Evolutionary conservation across 92 coral and sea anemone species (phyloP), one percentile per base, ranked within the genome.

Genomic region (Palythoa grandis): DNA sequence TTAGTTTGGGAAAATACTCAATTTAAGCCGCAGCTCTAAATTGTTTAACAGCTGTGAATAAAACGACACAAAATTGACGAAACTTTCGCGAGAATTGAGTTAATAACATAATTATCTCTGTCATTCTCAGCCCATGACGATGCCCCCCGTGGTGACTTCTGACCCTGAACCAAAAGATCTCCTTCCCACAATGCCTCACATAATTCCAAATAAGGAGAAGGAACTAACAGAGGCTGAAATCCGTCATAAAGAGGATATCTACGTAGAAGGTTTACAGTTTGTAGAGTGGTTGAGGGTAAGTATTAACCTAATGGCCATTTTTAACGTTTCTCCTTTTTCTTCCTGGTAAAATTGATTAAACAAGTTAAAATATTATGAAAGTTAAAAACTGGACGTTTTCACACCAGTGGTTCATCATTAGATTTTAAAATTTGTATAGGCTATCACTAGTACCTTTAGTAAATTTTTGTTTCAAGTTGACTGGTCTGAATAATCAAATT

Each of bases 231-330:
- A 80, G 23, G 85, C 61, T 3, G 74, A 66, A 7, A 12, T 5
- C 40, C 58, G 61, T 16, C 63, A 11, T 14, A 80, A 11, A 12
- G 85, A 80, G 37, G 60, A 80, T 13, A 84, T 89, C 47, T 87
- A 69, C 35, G 89, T 84, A 7, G 86, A 84, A 78, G 84, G 92
- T 22, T 73, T 69, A 77, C 74, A 84, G 88, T 89, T 84, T 58
- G 82, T 89, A 3, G 82, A 89, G 25, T 89, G 92, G 92, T 71
- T 85, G 71, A 85, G 87, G 88, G 92, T 89, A 88, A 16, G 74
- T 23, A 39, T 65, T 2, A 24, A 76, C 20, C 8, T 43, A 43
- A 43, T 50, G 78, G 39, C 25, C 23, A 74, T 47, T 13, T 48
- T 70, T 19, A 47, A 16, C 37, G 19, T 9, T 20, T 58, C 7